Evolutionary conservation across 2,113 vertebrate species (phyloP).

Genomic region (Microtus ochrogaster): DNA sequence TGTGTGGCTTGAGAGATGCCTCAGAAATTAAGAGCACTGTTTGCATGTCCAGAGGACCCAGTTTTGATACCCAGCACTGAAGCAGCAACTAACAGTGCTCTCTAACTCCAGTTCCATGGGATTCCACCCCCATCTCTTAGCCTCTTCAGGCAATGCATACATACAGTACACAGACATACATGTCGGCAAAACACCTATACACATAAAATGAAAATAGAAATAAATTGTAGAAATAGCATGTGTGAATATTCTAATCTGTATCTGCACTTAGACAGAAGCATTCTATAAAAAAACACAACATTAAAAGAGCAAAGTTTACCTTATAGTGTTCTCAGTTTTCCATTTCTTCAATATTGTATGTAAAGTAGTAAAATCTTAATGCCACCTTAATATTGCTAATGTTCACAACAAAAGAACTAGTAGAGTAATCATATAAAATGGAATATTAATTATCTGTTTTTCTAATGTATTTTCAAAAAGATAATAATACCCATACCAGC

Average conservation of each 20-base stretch:
- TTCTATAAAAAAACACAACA: neutral
- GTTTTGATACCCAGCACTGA: neutral
- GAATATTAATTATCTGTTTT: neutral
- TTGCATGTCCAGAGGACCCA: neutral
- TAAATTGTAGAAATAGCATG: neutral
- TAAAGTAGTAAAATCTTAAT: constrained; percentile 9
- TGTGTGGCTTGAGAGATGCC: neutral
- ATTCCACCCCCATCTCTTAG: neutral
- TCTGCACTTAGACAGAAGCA: neutral
- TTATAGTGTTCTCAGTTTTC: neutral
- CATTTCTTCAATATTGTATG: neutral
- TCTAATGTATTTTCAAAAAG: neutral
- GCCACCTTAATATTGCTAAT: neutral
- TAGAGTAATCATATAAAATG: neutral
- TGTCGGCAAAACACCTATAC: neutral
- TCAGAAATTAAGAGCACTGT: neutral
- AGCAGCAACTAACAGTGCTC: neutral
- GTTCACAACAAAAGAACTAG: neutral
- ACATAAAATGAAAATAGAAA: neutral
- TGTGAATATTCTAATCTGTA: neutral
- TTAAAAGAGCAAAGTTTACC: neutral
- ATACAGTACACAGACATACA: neutral
- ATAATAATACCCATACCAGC: neutral
- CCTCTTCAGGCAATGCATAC: neutral
- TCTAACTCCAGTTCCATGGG: neutral